Evolutionary conservation across 2,888 invertebrate genomes (phyloP).

Genomic region (Sarcophaga variegata): DNA sequence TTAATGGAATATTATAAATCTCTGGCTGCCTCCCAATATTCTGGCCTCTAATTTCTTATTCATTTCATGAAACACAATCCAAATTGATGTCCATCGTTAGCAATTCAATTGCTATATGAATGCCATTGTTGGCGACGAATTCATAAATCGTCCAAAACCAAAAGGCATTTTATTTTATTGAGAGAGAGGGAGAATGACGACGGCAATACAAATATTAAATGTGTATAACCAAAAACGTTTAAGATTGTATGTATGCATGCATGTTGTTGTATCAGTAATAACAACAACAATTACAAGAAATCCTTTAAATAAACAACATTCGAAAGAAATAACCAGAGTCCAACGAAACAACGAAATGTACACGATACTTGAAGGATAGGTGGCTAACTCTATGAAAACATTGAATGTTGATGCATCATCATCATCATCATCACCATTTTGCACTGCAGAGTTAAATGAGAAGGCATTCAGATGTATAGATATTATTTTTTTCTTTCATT

Average conservation of each 20-base stretch:
- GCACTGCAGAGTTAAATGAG: neutral
- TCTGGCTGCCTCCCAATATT: too few relatives aligned
- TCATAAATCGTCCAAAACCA: neutral
- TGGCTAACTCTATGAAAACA: neutral
- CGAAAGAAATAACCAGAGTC: neutral
- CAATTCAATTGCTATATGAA: too few relatives aligned
- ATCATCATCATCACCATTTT: neutral
- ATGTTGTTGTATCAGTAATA: neutral
- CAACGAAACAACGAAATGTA: neutral
- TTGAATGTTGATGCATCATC: neutral
- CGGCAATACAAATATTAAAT: conserved; percentile 55
- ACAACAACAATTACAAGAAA: conserved; percentile 5
- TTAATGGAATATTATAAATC: too few relatives aligned
- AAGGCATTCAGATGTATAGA: conserved; percentile 6
- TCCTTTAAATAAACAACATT: conserved; percentile 32
- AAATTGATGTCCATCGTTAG: too few relatives aligned
- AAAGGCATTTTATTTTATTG: conserved; percentile 39
- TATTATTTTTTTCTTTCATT: neutral
- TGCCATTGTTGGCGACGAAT: conserved; percentile 9
- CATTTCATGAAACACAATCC: too few relatives aligned
- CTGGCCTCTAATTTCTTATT: too few relatives aligned
- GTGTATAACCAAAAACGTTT: conserved; percentile 55
- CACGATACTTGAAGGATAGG: neutral
- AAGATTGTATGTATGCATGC: conserved; percentile 6
- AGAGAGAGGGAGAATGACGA: conserved; percentile 4